A percentile compares a stretch with the other conserved stretches of the same genome.
These are phyloP conservation scores for Nansenia antarctica DNA, from an alignment of 2,113 vertebrate species.

Conservation along the genomic window DNA sequence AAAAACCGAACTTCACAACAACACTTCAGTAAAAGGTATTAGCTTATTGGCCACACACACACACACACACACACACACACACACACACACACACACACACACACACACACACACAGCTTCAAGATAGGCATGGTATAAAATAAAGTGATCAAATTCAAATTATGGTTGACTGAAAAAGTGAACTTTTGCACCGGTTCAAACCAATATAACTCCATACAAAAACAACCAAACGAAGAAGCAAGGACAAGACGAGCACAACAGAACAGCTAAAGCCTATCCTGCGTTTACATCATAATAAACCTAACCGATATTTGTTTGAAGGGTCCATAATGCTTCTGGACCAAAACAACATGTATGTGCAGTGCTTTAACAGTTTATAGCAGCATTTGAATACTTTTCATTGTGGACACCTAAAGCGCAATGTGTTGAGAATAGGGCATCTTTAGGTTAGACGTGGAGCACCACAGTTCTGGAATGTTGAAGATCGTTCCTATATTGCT, in stretches of 20 bases:
- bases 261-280: constrained; percentile 33
- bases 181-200: constrained; percentile 22
- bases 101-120: not conserved
- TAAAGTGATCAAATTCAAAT: constrained; percentile 62
- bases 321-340: constrained; percentile 23
- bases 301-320: constrained; percentile 34
- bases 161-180: constrained; percentile 6
- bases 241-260: constrained; percentile 55
- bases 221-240: constrained; percentile 38
- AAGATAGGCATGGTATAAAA: constrained; percentile 58
- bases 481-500: constrained; percentile 82
- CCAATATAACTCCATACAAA: constrained; percentile 50
- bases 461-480: constrained; percentile 70
- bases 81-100: constrained; percentile 25
- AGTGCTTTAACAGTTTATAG: constrained; percentile 52
- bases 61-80: constrained; percentile 17
- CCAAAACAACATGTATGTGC: constrained; percentile 34
- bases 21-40: constrained; percentile 74
- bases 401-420: constrained; percentile 10
- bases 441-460: constrained; percentile 79
- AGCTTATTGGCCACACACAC: constrained; percentile 27
- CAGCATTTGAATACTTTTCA: constrained; percentile 58
- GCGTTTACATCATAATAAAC: constrained; percentile 20
- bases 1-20: constrained; percentile 94
- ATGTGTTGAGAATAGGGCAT: constrained; percentile 33